Conservation (phyloP, 2,113 vertebrate species). For the Pleuronectes platessa region DNA sequence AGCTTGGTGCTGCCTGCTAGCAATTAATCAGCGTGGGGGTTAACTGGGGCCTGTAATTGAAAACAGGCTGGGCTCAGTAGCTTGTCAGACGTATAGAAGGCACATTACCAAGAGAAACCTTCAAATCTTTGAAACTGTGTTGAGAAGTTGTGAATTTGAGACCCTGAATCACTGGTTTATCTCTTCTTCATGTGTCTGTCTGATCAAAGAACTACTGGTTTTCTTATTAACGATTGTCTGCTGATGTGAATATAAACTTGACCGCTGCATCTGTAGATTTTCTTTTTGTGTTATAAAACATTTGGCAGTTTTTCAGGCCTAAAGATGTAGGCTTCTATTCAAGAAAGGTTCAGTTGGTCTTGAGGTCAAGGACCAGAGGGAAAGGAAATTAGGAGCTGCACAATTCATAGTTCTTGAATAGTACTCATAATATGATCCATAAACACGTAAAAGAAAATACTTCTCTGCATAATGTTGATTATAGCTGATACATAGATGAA, state of each 20-base stretch:
- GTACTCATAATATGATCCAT: too few species aligned
- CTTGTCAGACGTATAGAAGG: constrained; percentile 17
- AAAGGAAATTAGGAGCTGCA: not conserved
- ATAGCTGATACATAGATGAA: constrained; percentile 3
- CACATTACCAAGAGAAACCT: not conserved
- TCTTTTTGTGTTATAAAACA: not conserved
- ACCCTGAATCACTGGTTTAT: not conserved
- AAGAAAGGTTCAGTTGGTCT: constrained; percentile 1
- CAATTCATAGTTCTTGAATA: not conserved
- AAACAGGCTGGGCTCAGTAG: constrained; percentile 60
- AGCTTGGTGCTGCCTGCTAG: constrained; percentile 53
- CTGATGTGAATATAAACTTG: not conserved
- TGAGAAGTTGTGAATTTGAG: not conserved
- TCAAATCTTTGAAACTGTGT: not conserved
- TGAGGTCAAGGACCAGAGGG: not conserved
- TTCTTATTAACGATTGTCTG: not conserved
- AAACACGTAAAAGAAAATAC: not conserved
- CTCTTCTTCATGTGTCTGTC: not conserved
- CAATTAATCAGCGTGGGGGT: constrained; percentile 67
- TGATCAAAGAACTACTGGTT: not conserved
- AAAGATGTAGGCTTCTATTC: not conserved
- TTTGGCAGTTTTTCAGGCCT: not conserved
- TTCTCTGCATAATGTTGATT: not conserved
- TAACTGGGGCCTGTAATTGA: constrained; percentile 68
- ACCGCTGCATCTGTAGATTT: not conserved